phyloP scores from a whole-genome alignment of 2,113 vertebrate genomes.

The Astur gentilis region DNA sequence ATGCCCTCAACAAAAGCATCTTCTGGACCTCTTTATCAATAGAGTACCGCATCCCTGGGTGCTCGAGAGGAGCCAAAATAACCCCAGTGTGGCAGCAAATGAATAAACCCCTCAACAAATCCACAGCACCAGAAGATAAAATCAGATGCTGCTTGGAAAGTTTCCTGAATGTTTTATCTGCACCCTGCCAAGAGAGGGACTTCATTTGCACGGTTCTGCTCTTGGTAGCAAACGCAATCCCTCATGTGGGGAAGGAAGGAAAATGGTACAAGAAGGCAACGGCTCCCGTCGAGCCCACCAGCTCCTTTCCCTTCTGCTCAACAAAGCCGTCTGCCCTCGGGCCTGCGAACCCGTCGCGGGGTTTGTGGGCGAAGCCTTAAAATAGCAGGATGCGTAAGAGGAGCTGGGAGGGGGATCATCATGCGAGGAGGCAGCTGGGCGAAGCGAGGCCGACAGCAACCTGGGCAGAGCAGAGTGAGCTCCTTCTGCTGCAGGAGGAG shows the following conservation, averaged over 20 bases:
- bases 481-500: background rate
- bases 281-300: background rate
- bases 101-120: background rate
- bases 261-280: rapidly evolving
- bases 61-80: background rate
- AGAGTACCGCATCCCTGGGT: rapidly evolving
- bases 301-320: background rate
- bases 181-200: background rate
- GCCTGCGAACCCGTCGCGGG: rapidly evolving
- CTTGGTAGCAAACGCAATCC: background rate
- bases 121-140: background rate
- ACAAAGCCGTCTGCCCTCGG: background rate
- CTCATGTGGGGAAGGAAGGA: background rate
- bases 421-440: background rate
- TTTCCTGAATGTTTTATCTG: background rate
- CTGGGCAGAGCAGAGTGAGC: background rate
- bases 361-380: background rate
- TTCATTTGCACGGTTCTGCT: background rate
- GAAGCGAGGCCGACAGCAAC: background rate
- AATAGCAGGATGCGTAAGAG: background rate
- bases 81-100: background rate
- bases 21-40: rapidly evolving
- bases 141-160: background rate
- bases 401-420: background rate
- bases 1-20: background rate